Base-by-base conservation (phyloP, 2,113 vertebrate genomes). In the Peromyscus maniculatus region DNA sequence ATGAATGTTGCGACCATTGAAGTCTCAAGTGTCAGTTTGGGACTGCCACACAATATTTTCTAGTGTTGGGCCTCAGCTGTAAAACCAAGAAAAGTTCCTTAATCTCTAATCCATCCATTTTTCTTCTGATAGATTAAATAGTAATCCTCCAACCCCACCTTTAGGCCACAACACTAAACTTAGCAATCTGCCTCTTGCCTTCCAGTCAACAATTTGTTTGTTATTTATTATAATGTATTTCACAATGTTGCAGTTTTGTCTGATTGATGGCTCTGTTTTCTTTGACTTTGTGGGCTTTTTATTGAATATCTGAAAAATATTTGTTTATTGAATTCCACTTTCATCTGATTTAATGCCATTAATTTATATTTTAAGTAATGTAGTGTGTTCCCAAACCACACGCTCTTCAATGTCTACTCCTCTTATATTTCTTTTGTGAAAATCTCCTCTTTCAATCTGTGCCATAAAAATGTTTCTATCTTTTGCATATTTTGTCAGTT, bases 391-490 rank as follows among this genome's bases (percentile, higher is more conserved):
- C 52, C 80, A 96, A 94, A 62, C 46, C 10, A 77, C 13, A 33
- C 78, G 67, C 36, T 83, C 36, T 91, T 93, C 78, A 93, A 77
- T 80, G 64, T 97, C 26, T 83, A 72, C 4, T 96, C 59, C 17
- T 93, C 86, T 89, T 52, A 69, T 95, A 74, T 33, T 69, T 72
- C 12, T 88, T 79, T 92, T 59, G 55, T 55, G 16, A 93, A 94
- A 62, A 10, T 91, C 33, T 88, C 91, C n/a, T 92, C 94, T 94
- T 93, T 36, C 57, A 39, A 75, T 91, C 86, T 94, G 43, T 49
- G 71, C 49, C 97, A 87, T 96, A 95, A 97, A 96, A 96, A 90
- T 83, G 93, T 96, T 91, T 96, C 57, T 87, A 90, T n/a, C 43
- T 91, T 79, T 96, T 67, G 39, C 78, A 79, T 84, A 92, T 84